Evolutionary conservation across 2,113 vertebrate genomes (phyloP).

Genomic region (Gulo gulo): DNA sequence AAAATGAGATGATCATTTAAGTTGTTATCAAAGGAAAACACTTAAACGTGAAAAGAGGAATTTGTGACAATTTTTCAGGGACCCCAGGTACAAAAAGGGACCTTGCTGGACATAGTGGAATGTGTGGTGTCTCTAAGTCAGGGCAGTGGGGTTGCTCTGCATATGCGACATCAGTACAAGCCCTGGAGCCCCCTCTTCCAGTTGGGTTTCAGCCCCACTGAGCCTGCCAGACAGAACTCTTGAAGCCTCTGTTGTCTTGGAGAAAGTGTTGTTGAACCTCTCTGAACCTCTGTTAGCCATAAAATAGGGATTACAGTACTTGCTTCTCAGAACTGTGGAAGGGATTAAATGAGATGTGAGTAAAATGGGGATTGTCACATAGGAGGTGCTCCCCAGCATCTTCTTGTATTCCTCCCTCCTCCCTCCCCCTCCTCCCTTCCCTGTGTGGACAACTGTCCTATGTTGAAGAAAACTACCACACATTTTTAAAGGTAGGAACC

Average conservation of each 20-base stretch:
- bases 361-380: background rate
- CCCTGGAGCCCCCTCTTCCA: background rate
- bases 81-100: background rate
- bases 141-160: background rate
- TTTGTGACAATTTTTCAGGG: background rate
- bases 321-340: background rate
- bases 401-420: background rate
- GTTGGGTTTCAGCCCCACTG: background rate
- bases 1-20: background rate
- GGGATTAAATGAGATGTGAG: background rate
- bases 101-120: background rate
- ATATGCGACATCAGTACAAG: background rate
- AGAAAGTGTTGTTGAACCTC: background rate
- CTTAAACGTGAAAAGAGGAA: background rate
- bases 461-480: background rate
- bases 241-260: background rate
- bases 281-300: background rate
- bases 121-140: too few relatives aligned
- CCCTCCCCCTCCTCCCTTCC: background rate
- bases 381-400: background rate
- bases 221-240: background rate
- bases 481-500: background rate
- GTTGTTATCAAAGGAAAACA: background rate
- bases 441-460: background rate
- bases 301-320: background rate